Evolutionary conservation across 2,113 vertebrate species (phyloP), one percentile per base, ranked within the genome.

Genomic region (Apistogramma diplotaenia): DNA sequence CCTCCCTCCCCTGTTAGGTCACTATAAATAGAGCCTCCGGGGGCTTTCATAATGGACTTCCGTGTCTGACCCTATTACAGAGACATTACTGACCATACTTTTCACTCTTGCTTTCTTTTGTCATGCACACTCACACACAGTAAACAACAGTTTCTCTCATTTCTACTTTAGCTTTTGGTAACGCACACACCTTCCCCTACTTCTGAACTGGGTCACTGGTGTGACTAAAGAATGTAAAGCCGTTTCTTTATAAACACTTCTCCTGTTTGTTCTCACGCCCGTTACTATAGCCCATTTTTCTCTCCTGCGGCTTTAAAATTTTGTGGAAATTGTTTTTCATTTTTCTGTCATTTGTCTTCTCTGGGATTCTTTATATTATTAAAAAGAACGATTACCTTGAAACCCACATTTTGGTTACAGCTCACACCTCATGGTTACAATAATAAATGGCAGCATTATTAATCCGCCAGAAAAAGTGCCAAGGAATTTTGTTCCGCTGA

Each of bases 1-100:
- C 25, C 21, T 78, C 23, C 40, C 83, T 75, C 70, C 23, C 55
- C 84, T 23, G 79, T 82, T 59, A 57, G 79, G 85, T 84, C 83
- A 78, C 87, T 91, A 93, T 90, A 93, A 89, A 94, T 91, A 92
- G 90, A 84, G 62, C 83, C 87, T 85, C 83, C 2, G 59, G 84
- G 81, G 87, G 61, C 21, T 73, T 85, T 91, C 76, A 87, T 90
- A 93, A 94, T 94, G 87, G 92, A 92, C 91, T 83, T 78, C 83
- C 73, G 65, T 84, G 81, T 84, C 85, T 93, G 93, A 94, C 89
- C 92, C 89, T 93, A 92, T 93, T 93, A 92, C 81, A 84, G 70
- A 88, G 61, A 93, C 89, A 93, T 91, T 91, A 93, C 83, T 86
- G 85, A 92, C 86, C 90, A 62, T 74, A 70, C 62, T 78, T 78